These are phyloP conservation scores for Halcyon senegalensis DNA, from an alignment of 2,113 vertebrate genomes.

Conservation along the genomic window DNA sequence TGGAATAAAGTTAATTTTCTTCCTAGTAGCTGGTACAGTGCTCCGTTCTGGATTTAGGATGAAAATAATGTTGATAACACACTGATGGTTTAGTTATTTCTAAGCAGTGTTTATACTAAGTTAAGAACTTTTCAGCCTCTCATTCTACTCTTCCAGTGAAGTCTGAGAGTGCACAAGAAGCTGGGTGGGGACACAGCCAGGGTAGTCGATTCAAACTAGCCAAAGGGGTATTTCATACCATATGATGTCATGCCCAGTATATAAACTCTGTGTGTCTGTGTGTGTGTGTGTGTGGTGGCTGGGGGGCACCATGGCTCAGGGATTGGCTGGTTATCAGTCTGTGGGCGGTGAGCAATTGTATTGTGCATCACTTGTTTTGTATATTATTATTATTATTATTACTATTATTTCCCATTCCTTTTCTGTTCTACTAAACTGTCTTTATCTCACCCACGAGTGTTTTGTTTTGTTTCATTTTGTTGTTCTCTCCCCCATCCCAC, in stretches of 20 bases:
- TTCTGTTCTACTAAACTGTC: not conserved
- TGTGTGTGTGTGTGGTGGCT: not conserved
- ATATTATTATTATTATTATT: not conserved
- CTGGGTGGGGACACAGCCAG: too few relatives aligned
- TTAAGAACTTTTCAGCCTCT: not conserved
- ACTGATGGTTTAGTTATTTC: not conserved
- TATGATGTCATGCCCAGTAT: not conserved
- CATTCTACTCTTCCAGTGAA: not conserved
- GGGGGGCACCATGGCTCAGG: not conserved
- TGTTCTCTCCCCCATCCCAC: not conserved
- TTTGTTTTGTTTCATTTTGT: not conserved
- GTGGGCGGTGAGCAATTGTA: not conserved
- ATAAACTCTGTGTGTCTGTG: not conserved
- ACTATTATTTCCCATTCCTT: not conserved
- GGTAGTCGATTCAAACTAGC: not conserved
- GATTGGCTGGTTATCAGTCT: not conserved
- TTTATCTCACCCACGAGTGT: not conserved
- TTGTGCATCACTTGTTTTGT: not conserved
- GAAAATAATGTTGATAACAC: not conserved
- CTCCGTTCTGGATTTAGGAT: not conserved
- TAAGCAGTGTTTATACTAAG: not conserved
- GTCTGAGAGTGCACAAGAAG: not conserved
- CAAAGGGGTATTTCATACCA: not conserved
- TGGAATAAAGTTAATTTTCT: not conserved
- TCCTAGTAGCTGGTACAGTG: not conserved